Evolutionary conservation across 2,113 vertebrate species (phyloP).

Genomic region (Nyctibius bracteatus): DNA sequence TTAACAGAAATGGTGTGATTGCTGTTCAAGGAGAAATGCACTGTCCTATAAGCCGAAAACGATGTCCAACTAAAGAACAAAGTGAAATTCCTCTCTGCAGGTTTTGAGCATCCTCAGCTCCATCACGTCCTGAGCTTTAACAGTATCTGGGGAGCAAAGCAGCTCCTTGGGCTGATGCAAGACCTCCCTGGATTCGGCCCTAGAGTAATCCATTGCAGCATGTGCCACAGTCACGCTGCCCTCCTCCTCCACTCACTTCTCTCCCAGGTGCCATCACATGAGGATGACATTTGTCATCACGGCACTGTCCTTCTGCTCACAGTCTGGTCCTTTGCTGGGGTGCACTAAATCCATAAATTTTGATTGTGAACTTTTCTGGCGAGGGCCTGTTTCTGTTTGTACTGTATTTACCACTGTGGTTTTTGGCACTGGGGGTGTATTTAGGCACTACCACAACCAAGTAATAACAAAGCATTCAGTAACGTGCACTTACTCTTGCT

Average conservation of each 20-base stretch:
- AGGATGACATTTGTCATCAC: background rate
- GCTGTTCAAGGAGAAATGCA: background rate
- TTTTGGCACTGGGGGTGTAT: background rate
- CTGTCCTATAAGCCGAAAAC: background rate
- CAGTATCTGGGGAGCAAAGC: background rate
- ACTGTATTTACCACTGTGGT: accelerated
- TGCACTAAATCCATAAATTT: background rate
- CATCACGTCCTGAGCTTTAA: background rate
- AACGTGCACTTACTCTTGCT: background rate
- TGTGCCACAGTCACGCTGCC: background rate
- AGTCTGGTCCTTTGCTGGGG: background rate
- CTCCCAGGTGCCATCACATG: background rate
- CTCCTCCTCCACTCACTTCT: background rate
- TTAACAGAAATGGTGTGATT: background rate
- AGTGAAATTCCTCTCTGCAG: background rate
- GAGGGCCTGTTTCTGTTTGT: background rate
- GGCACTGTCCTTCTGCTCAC: background rate
- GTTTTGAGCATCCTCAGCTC: background rate
- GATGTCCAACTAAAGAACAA: background rate
- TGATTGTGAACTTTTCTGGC: background rate
- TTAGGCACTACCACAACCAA: background rate
- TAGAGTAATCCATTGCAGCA: background rate
- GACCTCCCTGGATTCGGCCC: background rate
- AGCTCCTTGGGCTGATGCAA: background rate
- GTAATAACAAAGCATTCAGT: background rate